Evolutionary conservation across 2,113 vertebrate genomes (phyloP), one percentile per base, ranked within the genome.

Genomic region (Pica pica): DNA sequence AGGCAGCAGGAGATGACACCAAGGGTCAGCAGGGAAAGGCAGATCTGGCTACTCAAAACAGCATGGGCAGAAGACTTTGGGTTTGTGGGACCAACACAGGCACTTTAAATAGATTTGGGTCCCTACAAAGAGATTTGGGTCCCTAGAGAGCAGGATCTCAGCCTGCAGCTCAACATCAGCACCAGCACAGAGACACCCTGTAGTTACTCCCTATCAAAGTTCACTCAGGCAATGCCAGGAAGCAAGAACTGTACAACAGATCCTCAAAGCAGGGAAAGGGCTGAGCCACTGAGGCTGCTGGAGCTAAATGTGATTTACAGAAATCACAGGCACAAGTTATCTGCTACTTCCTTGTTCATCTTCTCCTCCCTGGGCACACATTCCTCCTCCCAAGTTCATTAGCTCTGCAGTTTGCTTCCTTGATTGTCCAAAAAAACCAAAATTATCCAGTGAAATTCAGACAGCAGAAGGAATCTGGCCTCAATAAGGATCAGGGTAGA

Each of bases 321-420:
- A 55, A 90, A 78, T 26, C 41, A 50, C 4, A 60, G 63, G 88
- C 88, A 57, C 57, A n/a, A 67, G 33, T 27, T 21, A 70, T 37
- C 75, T 35, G 73, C 35, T 53, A 80, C 47, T 79, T 91, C 67
- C 92, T 88, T 35, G 61, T 87, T 68, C 75, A 61, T 93, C 86
- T 59, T 73, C 82, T 96, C 86, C 80, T 97, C 91, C 92, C 83
- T 74, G 84, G 83, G 83, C 83, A 93, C 81, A 92, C 63, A 61
- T 6, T 79, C 50, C 65, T n/a, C 69, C 87, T 83, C 79, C 70
- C 44, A 46, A 35, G 37, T 47, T 75, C 90, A 61, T 67, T 0
- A 89, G 88, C 69, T 90, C 73, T 13, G 3, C 73, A 93, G 65
- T 75, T 87, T 85, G 55, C 39, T 93, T 92, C 76, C 74, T 71